Base-by-base conservation (phyloP, 2,113 vertebrate genomes). In the Chionis minor region DNA sequence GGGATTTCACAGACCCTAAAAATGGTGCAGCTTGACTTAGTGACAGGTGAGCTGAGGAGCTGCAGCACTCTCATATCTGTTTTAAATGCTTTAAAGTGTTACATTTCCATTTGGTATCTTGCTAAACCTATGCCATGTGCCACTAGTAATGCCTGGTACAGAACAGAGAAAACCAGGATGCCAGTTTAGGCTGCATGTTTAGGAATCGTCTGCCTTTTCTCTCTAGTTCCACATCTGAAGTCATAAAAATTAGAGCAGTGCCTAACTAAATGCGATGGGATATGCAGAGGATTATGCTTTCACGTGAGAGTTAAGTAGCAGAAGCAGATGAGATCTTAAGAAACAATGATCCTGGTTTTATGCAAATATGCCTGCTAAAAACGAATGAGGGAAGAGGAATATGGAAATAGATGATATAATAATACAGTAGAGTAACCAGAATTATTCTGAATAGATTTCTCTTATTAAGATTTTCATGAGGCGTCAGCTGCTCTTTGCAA, bases 301-400 rank as follows among this genome's bases (percentile, higher is more conserved):
- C 65, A 47, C 9, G 3, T 63, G 56, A 95, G 35, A 84, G 52
- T 55, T 58, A 74, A 92, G 85, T 12, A 92, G 90, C 19, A 93
- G 63, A 58, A 96, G 62, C 40, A 63, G 75, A 91, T 55, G 85
- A 94, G n/a, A 35, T 86, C 56, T 81, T 83, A 80, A 94, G 77
- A 38, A 66, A n/a, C 22, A 83, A 44, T 44, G 69, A 61, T 86
- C 74, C 63, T 18, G 17, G 52, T 94, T 93, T 92, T 73, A 73
- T 90, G 93, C 55, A 94, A 90, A 94, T 95, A 88, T 19, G 8
- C 4, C 70, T 56, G 52, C 62, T 94, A 83, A 97, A 94, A 95
- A 74, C 10, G 21, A 91, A 42, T 40, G 32, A 67, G 67, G 55
- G 54, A 80, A 82, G 69, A 56, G 44, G 59, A 94, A 95, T 86